Conservation (phyloP, 2,113 vertebrate genomes). For the Sminthopsis crassicaudata region DNA sequence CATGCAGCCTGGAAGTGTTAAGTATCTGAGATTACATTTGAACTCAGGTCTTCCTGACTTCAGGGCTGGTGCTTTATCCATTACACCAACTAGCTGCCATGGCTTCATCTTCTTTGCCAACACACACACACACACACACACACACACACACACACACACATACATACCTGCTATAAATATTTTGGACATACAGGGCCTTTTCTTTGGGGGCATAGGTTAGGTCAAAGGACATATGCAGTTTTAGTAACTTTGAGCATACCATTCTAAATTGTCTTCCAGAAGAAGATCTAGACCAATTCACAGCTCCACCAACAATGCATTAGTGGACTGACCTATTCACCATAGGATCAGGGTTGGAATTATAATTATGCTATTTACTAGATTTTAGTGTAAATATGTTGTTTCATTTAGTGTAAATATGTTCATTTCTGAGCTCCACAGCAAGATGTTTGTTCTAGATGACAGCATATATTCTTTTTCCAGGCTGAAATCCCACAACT, state of each 20-base stretch:
- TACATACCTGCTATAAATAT: background rate
- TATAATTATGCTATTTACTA: background rate
- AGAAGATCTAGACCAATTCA: background rate
- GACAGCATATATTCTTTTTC: background rate
- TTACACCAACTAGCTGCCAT: too few species aligned
- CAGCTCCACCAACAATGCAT: background rate
- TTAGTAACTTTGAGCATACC: background rate
- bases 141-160: too few species aligned
- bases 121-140: background rate
- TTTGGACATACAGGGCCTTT: background rate
- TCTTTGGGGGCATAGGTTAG: background rate
- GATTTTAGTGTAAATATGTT: background rate
- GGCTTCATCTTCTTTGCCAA: background rate
- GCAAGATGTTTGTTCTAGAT: background rate
- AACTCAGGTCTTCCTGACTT: too few species aligned
- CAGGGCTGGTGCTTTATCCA: too few species aligned
- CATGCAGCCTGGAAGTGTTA: too few species aligned
- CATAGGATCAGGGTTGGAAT: background rate
- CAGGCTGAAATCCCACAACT: background rate
- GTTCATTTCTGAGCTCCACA: background rate
- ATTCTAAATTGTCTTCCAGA: background rate
- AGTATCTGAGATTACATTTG: too few species aligned
- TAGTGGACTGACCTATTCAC: background rate
- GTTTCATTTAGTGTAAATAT: background rate
- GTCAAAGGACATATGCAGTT: background rate